Evolutionary conservation across 2,797 vertebrate species (phyloP).

Genomic region (Yasuhikotakia modesta): DNA sequence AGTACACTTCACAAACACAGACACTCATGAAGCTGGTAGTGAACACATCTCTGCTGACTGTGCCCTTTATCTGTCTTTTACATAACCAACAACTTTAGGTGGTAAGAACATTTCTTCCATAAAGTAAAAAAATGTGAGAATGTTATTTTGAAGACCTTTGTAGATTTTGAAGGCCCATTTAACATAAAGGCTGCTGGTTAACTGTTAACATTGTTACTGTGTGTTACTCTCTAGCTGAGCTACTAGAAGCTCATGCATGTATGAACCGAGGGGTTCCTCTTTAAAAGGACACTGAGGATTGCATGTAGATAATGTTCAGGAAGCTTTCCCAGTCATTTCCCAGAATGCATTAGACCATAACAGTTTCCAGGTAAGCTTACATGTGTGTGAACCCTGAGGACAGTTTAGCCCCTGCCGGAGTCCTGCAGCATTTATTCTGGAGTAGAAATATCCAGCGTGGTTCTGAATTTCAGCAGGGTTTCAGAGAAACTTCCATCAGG

Average conservation of each 20-base stretch:
- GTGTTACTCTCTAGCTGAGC: neutral
- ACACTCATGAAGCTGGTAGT: neutral
- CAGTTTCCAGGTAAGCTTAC: constrained; percentile 2
- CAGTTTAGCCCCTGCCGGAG: neutral
- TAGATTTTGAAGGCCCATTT: no score
- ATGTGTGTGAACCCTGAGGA: neutral
- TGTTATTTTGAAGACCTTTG: no score
- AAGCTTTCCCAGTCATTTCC: neutral
- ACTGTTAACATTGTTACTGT: neutral
- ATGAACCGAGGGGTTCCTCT: neutral
- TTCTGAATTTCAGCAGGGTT: constrained; percentile 37
- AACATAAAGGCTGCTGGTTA: neutral
- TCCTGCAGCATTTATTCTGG: constrained; percentile 9
- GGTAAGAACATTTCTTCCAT: no score
- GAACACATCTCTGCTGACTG: no score
- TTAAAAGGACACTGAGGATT: neutral
- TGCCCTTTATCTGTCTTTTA: no score
- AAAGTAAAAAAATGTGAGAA: no score
- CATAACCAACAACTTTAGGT: no score
- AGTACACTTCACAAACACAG: neutral
- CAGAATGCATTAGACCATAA: constrained; percentile 10
- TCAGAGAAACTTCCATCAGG: constrained; percentile 41
- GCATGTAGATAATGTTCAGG: constrained; percentile 1
- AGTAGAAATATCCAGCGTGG: constrained; percentile 34
- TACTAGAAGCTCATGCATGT: neutral